Evolutionary conservation across 2,888 invertebrate species (phyloP).

Genomic region (Catonia carolina): DNA sequence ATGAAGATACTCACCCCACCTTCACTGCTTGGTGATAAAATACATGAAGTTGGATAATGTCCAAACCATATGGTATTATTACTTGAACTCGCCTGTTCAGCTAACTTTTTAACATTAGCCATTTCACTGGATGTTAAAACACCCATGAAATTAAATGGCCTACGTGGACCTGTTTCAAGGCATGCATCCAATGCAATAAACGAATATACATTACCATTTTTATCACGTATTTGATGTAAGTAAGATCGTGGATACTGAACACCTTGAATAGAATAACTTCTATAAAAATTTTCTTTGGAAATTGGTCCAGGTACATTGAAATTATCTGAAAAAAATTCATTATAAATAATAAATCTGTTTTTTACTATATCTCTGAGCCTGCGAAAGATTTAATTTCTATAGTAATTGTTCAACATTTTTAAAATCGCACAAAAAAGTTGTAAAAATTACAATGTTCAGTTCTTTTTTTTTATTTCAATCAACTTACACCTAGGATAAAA

Average conservation of each 20-base stretch:
- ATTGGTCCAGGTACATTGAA: constrained; percentile 69
- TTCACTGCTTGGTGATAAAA: constrained; percentile 49
- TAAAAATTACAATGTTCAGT: no score
- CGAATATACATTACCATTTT: constrained; percentile 56
- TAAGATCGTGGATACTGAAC: constrained; percentile 62
- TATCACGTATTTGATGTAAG: constrained; percentile 50
- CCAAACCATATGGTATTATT: constrained; percentile 67
- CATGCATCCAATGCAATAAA: constrained; percentile 85
- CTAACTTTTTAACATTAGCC: constrained; percentile 43
- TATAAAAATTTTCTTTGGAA: constrained; percentile 67
- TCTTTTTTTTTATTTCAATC: no score
- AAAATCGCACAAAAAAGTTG: no score
- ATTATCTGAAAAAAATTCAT: constrained; percentile 71
- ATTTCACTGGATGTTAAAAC: constrained; percentile 38
- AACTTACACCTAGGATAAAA: no score
- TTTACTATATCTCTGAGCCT: neutral
- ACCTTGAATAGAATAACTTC: constrained; percentile 75
- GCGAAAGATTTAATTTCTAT: neutral
- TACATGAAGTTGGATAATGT: constrained; percentile 87
- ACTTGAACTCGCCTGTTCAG: constrained; percentile 12
- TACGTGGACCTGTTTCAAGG: constrained; percentile 73
- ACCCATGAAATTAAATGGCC: constrained; percentile 92
- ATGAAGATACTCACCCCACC: constrained; percentile 20
- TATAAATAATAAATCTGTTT: neutral
- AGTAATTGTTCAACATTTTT: no score